phyloP scores from a whole-genome alignment of 2,888 invertebrate genomes.

The Patella caerulea region DNA sequence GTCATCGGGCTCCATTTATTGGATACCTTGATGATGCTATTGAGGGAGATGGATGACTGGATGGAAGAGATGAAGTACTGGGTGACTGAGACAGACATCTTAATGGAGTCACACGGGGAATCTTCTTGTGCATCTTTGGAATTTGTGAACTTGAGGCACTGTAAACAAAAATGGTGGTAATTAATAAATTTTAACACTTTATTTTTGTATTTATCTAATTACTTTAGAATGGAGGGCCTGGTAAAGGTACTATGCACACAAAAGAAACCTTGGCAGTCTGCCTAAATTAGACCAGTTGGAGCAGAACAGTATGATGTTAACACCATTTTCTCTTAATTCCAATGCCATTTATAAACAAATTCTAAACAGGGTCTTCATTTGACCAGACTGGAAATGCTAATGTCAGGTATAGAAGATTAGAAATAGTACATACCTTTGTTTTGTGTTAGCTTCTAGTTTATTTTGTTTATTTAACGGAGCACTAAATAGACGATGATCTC shows the following conservation, averaged over 20 bases:
- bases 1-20: conserved; percentile 53
- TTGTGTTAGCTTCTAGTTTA: conserved; percentile 35
- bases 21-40: conserved; percentile 21
- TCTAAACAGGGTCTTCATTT: no score
- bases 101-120: conserved; percentile 24
- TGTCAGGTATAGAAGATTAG: conserved; percentile 3
- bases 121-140: conserved; percentile 38
- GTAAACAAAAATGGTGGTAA: neutral
- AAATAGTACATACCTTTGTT: conserved; percentile 34
- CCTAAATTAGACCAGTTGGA: no score
- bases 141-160: conserved; percentile 37
- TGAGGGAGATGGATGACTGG: conserved; percentile 21
- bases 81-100: conserved; percentile 18
- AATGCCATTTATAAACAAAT: no score
- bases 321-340: no score
- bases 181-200: neutral
- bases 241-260: no score
- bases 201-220: neutral
- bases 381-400: no score
- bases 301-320: no score
- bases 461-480: conserved; percentile 45
- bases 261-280: no score
- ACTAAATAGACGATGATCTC: conserved; percentile 50
- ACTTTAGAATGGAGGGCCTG: neutral
- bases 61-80: conserved; percentile 15